Conservation (phyloP, 1,140 invertebrate genomes). For the Chelonus insularis region DNA sequence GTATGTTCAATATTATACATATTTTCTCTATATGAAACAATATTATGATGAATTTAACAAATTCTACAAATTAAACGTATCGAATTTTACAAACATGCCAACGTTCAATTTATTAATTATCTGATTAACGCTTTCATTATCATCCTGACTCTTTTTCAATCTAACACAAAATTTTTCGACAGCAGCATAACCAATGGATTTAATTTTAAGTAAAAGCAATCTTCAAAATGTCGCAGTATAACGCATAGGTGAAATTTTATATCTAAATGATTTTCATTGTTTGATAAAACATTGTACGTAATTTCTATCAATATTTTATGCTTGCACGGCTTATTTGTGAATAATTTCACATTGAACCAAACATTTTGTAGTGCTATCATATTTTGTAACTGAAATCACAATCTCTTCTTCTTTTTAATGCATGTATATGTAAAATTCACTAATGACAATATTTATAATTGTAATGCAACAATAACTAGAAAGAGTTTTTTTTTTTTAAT, state of each 20-base stretch:
- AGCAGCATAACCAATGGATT: conserved; percentile 56
- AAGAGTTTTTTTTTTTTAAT: too few species aligned
- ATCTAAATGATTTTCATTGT: conserved; percentile 27
- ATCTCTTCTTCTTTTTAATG: too few species aligned
- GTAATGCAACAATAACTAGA: too few species aligned
- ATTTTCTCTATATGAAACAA: conserved; percentile 5
- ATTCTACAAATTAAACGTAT: too few species aligned
- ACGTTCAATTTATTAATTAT: too few species aligned
- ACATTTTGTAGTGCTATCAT: too few species aligned
- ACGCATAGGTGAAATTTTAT: conserved; percentile 53
- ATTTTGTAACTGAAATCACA: too few species aligned
- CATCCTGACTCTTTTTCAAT: conserved; percentile 19
- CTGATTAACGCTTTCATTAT: too few species aligned
- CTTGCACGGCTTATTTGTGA: not conserved
- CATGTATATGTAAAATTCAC: too few species aligned
- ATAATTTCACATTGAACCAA: too few species aligned
- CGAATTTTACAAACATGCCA: too few species aligned
- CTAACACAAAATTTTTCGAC: conserved; percentile 54
- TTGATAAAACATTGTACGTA: conserved; percentile 20
- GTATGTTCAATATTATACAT: conserved; percentile 64
- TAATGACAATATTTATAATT: too few species aligned
- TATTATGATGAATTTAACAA: conserved; percentile 30
- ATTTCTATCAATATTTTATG: not conserved
- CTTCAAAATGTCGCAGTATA: conserved; percentile 52
- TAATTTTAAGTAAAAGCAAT: conserved; percentile 49